Evolutionary conservation across 2,113 vertebrate genomes (phyloP).

Genomic region (Corvus cornix): DNA sequence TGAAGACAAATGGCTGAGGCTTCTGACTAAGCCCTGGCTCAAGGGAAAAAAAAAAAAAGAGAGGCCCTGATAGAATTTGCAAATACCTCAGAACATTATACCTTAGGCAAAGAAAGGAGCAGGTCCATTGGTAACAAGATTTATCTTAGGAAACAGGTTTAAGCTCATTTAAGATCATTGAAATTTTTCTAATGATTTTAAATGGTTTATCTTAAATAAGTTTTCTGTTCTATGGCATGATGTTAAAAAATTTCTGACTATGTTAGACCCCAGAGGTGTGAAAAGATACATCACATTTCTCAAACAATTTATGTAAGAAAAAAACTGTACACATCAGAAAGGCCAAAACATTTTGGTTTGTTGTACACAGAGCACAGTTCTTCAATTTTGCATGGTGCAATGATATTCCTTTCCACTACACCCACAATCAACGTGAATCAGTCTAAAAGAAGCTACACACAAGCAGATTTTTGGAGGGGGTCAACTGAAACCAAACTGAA

Average conservation of each 20-base stretch:
- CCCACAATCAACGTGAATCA: not conserved
- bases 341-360: not conserved
- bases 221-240: not conserved
- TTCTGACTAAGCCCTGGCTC: not conserved
- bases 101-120: not conserved
- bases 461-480: not conserved
- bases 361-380: not conserved
- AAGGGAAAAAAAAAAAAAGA: not conserved
- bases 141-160: not conserved
- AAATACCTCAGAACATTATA: not conserved
- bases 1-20: not conserved
- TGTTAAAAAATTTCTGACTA: not conserved
- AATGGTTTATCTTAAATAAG: not conserved
- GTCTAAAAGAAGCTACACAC: not conserved
- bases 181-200: not conserved
- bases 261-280: accelerated
- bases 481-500: not conserved
- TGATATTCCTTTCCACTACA: not conserved
- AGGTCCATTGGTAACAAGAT: not conserved
- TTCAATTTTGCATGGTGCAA: not conserved
- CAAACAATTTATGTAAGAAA: not conserved
- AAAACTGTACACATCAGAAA: not conserved
- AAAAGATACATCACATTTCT: not conserved
- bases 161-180: not conserved
- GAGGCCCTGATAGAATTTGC: not conserved